Conservation (phyloP, 2,113 vertebrate genomes). For the Poeciliopsis retropinna region DNA sequence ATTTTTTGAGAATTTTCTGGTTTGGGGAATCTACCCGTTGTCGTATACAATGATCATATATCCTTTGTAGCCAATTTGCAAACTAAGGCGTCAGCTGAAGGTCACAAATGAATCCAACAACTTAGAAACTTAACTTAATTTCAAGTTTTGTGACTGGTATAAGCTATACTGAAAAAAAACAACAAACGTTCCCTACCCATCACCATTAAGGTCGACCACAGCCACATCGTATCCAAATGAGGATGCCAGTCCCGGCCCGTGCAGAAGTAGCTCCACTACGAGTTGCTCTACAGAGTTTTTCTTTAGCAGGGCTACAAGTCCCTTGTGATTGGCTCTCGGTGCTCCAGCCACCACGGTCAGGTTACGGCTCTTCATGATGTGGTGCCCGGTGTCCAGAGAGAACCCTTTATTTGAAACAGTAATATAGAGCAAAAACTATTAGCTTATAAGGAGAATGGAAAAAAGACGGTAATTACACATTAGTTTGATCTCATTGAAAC, state of each 20-base stretch:
- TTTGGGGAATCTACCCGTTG: too few species aligned
- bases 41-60: too few species aligned
- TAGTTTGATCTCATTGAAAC: too few species aligned
- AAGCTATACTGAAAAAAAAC: neutral
- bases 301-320: slow-evolving; percentile 90
- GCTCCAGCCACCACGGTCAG: slow-evolving; percentile 95
- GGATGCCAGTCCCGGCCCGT: slow-evolving; percentile 92
- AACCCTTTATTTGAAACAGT: slow-evolving; percentile 82
- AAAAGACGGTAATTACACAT: too few species aligned
- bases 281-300: slow-evolving; percentile 84
- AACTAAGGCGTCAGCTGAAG: too few species aligned
- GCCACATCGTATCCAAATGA: slow-evolving; percentile 97
- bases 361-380: slow-evolving; percentile 82
- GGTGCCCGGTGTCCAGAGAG: slow-evolving; percentile 92
- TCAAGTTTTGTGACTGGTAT: neutral
- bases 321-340: slow-evolving; percentile 93
- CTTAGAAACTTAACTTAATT: too few species aligned
- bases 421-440: neutral
- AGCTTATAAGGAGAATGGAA: neutral
- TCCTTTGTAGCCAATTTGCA: too few species aligned
- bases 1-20: too few species aligned
- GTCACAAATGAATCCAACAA: too few species aligned
- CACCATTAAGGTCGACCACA: slow-evolving; percentile 92
- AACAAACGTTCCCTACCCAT: slow-evolving; percentile 81
- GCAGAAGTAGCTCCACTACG: slow-evolving; percentile 83